Evolutionary conservation across 92 coral and sea anemone genomes (phyloP), one percentile per base, ranked within the genome.

Genomic region (Parazoanthus swiftii): DNA sequence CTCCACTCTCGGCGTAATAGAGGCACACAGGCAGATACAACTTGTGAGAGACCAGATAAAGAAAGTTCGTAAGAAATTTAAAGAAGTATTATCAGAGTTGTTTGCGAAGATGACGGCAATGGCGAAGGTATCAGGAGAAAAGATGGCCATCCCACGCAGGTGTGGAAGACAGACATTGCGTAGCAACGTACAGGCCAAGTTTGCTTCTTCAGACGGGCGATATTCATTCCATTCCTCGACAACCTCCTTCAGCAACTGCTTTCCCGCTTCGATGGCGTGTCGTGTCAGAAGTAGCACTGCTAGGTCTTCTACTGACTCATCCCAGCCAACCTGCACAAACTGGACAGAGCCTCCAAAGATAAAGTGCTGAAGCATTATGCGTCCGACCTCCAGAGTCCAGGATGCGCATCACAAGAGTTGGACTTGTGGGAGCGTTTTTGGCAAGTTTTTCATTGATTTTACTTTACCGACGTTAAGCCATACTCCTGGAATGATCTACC

Each of bases 181-280:
- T n/a, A n/a, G 81, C 90, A 90, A 43, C 88, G 90, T n/a, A n/a
- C 48, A 44, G 48, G 48, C 75, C 90, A 87, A 89, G 86, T 82
- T 81, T 78, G 80, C 68, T 83, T 86, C 90, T 92, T 80, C 72
- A 76, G 89, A 91, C 90, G 92, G 71, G 67, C 86, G 26, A 67
- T 89, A 65, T 89, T 92, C 86, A 71, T 86, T 85, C 88, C 91
- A 76, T 92, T 89, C 90, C 91, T 92, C 66, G 91, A 92, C 88
- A 88, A 85, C 92, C 89, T 92, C 51, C 58, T 91, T 82, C 82
- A 91, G 80, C 90, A 91, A 83, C 68, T 91, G 86, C 51, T 46
- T 46, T 46, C 2, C 51, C 51, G 51, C 91, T 91, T 91, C 67
- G 80, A 86, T 85, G 94, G 90, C n/a, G n/a, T n/a, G n/a, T n/a